Conservation (phyloP, 2,113 vertebrate genomes). For the Ifrita kowaldi region DNA sequence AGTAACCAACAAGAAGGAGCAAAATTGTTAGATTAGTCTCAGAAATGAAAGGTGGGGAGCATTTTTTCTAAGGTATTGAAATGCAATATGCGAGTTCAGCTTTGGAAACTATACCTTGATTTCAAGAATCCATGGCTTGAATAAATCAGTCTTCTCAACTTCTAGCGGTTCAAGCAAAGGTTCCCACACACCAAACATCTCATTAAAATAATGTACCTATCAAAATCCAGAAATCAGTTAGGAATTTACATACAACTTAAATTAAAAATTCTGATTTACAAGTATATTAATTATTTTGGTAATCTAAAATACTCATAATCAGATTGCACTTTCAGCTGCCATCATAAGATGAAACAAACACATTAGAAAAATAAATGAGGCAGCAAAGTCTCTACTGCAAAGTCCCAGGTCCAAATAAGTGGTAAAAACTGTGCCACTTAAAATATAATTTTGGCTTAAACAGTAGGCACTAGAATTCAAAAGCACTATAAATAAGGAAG, state of each 20-base stretch:
- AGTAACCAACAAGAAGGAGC: neutral
- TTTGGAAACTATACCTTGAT: conserved; percentile 78
- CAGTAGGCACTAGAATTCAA: neutral
- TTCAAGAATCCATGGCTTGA: conserved; percentile 88
- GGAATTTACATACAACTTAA: neutral
- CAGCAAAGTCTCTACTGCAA: neutral
- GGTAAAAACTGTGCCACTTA: neutral
- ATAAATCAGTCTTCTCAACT: conserved; percentile 85
- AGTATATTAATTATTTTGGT: neutral
- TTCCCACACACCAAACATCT: conserved; percentile 95
- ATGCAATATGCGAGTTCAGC: neutral
- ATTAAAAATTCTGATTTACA: neutral
- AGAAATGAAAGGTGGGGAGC: neutral
- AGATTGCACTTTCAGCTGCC: neutral
- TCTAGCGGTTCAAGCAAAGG: conserved; percentile 94
- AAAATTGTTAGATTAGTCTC: neutral
- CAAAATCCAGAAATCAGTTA: neutral
- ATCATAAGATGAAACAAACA: neutral
- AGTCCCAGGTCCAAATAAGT: neutral
- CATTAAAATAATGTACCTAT: conserved; percentile 94
- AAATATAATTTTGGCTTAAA: neutral
- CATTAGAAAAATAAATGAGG: neutral
- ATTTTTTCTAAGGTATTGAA: neutral
- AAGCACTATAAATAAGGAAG: neutral
- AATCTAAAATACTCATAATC: neutral